Base-by-base conservation (phyloP, 2,113 vertebrate species). In the Scophthalmus maximus region DNA sequence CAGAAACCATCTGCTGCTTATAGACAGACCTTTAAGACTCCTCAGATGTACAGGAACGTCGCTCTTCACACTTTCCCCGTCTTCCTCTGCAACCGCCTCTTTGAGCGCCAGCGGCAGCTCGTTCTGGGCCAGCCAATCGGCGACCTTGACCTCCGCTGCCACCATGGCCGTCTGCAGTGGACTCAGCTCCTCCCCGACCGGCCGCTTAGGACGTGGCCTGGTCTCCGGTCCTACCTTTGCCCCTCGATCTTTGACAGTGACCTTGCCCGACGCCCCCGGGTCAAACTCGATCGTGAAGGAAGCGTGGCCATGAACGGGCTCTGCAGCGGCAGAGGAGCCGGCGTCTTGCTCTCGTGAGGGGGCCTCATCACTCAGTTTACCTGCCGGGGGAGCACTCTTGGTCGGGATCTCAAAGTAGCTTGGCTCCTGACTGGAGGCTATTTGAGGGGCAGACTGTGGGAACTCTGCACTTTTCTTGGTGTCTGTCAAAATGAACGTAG, bases 231-330 rank as follows among this genome's bases (percentile, higher is more conserved):
- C 90, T 62, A 92, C 94, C 82, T 98, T 98, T 15, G 92, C 94
- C 71, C 94, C 94, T 1, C 96, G 94, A 65, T 98, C 97, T 92
- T 96, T 97, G 84, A 96, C 96, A 1, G 95, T 95, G 46, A 94
- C 96, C 92, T 98, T 99, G 42, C 94, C 95, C 22, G 94, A 93
- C 8, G 94, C 93, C 73, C 89, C 93, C 26, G 96, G 94, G 92
- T 98, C 96, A 88, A 99, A 98, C 88, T 98, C 96, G 79, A 99
- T 99, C 69, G 96, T 98, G 93, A 97, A 99, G 51, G 97, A 99
- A 74, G 97, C 96, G 22, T 99, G 97, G 30, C 97, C 96, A 38
- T 95, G 94, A 79, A 91, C 6, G 11, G 92, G 73, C 51, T 95
- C 95, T 27, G 92, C 74, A 1, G 47, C 52, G 61, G 90, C 85